Base-by-base conservation (phyloP, 2,113 vertebrate species). In the Myiagra hebetior region DNA sequence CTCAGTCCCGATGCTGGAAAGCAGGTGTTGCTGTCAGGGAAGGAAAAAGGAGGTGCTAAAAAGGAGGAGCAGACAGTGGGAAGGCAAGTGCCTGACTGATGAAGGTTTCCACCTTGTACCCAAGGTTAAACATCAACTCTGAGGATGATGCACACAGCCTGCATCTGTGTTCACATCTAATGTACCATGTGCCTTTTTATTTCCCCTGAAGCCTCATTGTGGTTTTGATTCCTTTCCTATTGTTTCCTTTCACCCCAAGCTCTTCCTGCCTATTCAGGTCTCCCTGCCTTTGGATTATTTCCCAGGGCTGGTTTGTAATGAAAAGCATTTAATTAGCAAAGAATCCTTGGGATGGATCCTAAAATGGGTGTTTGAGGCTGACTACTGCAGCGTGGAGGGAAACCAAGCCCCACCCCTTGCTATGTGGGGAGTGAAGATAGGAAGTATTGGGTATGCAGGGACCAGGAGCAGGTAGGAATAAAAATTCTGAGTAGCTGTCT, bases 221-320 rank as follows among this genome's bases (percentile, higher is more conserved):
- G 59, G 15, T 85, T 87, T 86, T 84, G 50, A 87, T 80, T 84
- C 37, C 28, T 82, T 63, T 85, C 37, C 53, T 87, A 27, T 76
- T 76, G 67, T 85, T 73, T 79, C 74, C 64, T 80, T 89, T 81
- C 55, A 93, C 63, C 65, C 42, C 63, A 65, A 59, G 63, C 63
- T 80, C 59, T 90, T 91, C 22, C 75, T 96, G 75, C 42, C 39
- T 70, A 3, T 83, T 83, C 70, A 86, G 70, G 33, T 56, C 39
- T 94, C 46, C 35, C 41, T 91, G 63, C 33, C 70, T 63, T 85
- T 80, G 90, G 79, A 83, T 67, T 67, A 47, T 95, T 94, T 94
- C 93, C 87, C 56, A 20, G 72, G 27, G 37, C 22, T 80, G 53
- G 59, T 90, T 84, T 84, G 47, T 74, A 92, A 75, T 27, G 30